Percentiles rank a stretch among this genome's conserved stretches.
These are phyloP conservation scores for Epinotia demarniana DNA, from an alignment of 2,888 invertebrate species.

Conservation along the genomic window DNA sequence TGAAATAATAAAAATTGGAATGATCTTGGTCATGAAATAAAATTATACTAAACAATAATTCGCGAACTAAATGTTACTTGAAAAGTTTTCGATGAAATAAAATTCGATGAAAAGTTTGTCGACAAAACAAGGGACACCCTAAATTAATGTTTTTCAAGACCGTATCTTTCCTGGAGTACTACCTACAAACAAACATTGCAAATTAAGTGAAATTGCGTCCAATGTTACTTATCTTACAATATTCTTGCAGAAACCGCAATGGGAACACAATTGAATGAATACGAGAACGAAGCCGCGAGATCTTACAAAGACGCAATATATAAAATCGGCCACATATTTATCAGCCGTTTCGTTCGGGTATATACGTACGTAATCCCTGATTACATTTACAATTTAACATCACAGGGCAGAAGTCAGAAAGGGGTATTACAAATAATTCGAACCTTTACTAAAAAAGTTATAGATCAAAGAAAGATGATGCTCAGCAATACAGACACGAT, in stretches of 20 bases:
- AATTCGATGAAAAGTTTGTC: too few relatives aligned
- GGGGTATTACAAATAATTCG: slow-evolving; percentile 65
- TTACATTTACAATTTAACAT: slow-evolving; percentile 81
- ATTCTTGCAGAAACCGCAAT: slow-evolving; percentile 86
- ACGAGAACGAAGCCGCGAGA: slow-evolving; percentile 68
- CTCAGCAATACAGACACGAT: slow-evolving; percentile 40
- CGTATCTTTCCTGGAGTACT: too few relatives aligned
- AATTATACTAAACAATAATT: too few relatives aligned
- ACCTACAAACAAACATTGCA: too few relatives aligned
- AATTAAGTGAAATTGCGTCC: too few relatives aligned
- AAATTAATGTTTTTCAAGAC: too few relatives aligned
- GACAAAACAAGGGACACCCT: too few relatives aligned
- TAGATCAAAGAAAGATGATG: slow-evolving; percentile 65
- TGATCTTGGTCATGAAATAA: too few relatives aligned
- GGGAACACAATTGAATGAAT: slow-evolving; percentile 85
- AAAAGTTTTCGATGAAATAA: too few relatives aligned
- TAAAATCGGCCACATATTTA: slow-evolving; percentile 67
- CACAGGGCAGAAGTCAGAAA: slow-evolving; percentile 77
- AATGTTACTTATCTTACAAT: too few relatives aligned
- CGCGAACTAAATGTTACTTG: too few relatives aligned
- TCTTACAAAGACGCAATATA: slow-evolving; percentile 85
- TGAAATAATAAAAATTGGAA: too few relatives aligned
- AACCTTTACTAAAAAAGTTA: slow-evolving; percentile 69
- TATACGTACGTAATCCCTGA: slow-evolving; percentile 84
- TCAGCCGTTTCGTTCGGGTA: slow-evolving; percentile 67